Percentiles rank a stretch among this genome's conserved stretches.
These are phyloP conservation scores for Gymnothorax javanicus DNA, from an alignment of 2,797 vertebrate species.

Conservation along the genomic window DNA sequence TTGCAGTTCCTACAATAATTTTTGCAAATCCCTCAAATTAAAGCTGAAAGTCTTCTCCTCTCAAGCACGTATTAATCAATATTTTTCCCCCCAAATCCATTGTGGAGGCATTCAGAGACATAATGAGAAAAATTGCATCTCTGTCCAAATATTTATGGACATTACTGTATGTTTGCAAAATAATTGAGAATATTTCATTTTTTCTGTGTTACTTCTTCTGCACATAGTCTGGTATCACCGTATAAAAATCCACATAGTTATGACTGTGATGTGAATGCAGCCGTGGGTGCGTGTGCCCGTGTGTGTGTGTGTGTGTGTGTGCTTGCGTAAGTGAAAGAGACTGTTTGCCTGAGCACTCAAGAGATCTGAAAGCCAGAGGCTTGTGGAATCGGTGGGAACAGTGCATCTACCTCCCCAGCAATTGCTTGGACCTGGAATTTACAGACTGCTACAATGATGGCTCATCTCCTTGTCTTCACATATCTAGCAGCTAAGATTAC, in stretches of 20 bases:
- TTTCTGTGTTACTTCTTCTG: neutral
- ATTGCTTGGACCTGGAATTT: neutral
- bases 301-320: neutral
- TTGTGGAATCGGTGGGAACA: slow-evolving; percentile 6
- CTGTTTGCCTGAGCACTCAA: slow-evolving; percentile 6
- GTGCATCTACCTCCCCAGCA: neutral
- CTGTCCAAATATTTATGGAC: neutral
- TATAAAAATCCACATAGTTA: neutral
- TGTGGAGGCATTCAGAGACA: too few species aligned
- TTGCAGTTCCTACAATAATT: too few species aligned
- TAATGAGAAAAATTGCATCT: neutral
- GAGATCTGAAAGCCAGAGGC: slow-evolving; percentile 10
- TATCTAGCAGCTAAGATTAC: slow-evolving; percentile 11
- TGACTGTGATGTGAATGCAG: neutral
- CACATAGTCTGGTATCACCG: neutral
- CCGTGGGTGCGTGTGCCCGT: neutral
- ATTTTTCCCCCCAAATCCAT: too few species aligned
- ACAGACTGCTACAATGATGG: neutral
- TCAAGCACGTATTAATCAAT: too few species aligned
- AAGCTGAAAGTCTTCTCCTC: too few species aligned
- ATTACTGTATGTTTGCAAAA: neutral
- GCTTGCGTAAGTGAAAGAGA: neutral
- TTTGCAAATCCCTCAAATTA: too few species aligned
- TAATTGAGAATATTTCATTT: neutral
- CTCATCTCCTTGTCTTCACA: slow-evolving; percentile 4